These are phyloP conservation scores for Tetramorium alpestre DNA, from an alignment of 1,140 invertebrate species.

Conservation along the genomic window DNA sequence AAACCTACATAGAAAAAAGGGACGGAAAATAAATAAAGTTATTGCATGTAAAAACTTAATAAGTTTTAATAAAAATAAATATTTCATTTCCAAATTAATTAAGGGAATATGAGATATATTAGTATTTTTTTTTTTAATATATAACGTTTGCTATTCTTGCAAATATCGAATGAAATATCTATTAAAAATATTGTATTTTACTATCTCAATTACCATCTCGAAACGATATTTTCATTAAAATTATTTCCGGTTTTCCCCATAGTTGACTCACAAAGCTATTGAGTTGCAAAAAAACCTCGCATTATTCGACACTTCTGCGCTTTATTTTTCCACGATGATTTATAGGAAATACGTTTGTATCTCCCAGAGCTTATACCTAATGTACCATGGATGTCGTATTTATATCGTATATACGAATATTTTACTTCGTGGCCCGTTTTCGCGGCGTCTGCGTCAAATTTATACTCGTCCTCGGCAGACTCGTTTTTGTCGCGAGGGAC, in stretches of 20 bases:
- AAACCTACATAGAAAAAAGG: background rate
- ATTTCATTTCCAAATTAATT: background rate
- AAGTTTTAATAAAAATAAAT: background rate
- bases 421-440: constrained; percentile 44
- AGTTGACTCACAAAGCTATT: background rate
- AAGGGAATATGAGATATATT: background rate
- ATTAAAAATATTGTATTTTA: background rate
- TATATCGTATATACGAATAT: constrained; percentile 49
- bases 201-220: background rate
- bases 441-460: constrained; percentile 48
- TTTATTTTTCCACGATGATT: background rate
- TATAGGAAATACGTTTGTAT: constrained; percentile 8
- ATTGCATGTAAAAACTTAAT: background rate
- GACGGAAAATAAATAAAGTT: background rate
- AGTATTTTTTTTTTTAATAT: background rate
- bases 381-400: constrained; percentile 35
- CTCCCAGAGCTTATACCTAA: constrained; percentile 27
- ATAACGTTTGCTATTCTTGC: background rate
- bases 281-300: background rate
- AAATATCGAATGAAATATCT: background rate
- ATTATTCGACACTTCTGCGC: background rate
- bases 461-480: constrained; percentile 51
- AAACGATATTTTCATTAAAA: constrained; percentile 19
- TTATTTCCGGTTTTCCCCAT: background rate
- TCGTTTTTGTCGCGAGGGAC: constrained; percentile 43